Conservation (phyloP, 2,888 invertebrate genomes). For the Ariolimax columbianus region DNA sequence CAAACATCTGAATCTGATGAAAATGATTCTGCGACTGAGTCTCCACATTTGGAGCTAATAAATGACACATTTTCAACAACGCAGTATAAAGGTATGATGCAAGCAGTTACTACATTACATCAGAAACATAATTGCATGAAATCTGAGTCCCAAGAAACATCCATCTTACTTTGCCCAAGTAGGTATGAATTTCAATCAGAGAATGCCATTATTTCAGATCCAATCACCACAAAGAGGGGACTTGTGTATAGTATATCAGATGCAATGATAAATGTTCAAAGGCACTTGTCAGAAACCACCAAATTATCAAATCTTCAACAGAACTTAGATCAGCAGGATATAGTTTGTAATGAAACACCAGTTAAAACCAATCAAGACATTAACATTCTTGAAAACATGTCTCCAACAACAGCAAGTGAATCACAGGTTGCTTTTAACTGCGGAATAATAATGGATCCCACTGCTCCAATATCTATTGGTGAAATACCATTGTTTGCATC, state of each 20-base stretch:
- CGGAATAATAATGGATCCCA: constrained; percentile 25
- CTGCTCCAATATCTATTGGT: constrained; percentile 14
- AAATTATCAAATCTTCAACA: not conserved
- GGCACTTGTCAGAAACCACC: not conserved
- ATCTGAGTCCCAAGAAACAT: not conserved
- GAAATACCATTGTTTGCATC: constrained; percentile 40
- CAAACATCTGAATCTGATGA: constrained; percentile 45
- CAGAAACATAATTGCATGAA: not conserved
- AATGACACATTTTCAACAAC: not conserved
- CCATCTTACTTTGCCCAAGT: not conserved
- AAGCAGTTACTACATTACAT: not conserved
- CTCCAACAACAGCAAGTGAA: not conserved
- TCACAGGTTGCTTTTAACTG: not conserved
- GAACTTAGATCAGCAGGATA: not conserved
- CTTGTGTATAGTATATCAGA: not conserved
- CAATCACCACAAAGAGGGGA: not conserved
- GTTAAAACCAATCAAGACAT: not conserved
- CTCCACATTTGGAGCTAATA: constrained; percentile 14
- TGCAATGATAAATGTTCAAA: not conserved
- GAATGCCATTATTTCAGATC: not conserved
- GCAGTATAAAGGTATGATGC: not conserved
- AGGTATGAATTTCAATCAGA: not conserved
- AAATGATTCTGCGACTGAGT: constrained; percentile 32
- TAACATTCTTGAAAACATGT: not conserved
- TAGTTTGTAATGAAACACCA: not conserved